Conservation (phyloP, 2,888 invertebrate genomes). For the Nasonovia ribisnigri region DNA sequence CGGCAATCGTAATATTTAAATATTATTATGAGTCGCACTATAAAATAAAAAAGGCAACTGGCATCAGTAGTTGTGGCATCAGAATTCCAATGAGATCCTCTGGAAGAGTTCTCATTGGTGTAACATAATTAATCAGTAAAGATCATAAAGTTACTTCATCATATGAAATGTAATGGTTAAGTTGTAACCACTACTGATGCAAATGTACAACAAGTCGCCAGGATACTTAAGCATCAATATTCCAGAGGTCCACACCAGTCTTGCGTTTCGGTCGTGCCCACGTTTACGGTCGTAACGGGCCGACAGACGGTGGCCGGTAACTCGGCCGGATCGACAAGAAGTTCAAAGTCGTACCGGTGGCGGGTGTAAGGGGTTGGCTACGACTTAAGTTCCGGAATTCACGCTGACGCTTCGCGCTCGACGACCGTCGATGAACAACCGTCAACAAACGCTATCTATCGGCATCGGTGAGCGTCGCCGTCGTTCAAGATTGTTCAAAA, state of each 20-base stretch:
- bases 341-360: neutral
- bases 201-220: neutral
- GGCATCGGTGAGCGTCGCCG: neutral
- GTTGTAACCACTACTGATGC: conserved; percentile 61
- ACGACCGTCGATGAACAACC: neutral
- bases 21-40: neutral
- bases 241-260: neutral
- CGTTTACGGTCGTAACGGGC: too few species aligned
- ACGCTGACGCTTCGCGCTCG: neutral
- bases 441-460: conserved; percentile 1
- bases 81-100: conserved; percentile 54
- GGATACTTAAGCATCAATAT: neutral
- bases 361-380: neutral
- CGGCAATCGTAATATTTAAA: too few species aligned
- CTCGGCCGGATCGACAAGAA: neutral
- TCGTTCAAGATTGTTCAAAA: neutral
- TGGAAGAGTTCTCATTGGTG: conserved; percentile 55
- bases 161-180: conserved; percentile 57
- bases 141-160: conserved; percentile 50
- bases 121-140: neutral
- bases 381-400: neutral
- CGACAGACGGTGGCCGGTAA: neutral
- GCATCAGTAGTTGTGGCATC: conserved; percentile 51
- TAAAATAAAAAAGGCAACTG: neutral
- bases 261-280: too few species aligned